Base-by-base conservation (phyloP, 2,113 vertebrate genomes). In the Acanthisitta chloris region DNA sequence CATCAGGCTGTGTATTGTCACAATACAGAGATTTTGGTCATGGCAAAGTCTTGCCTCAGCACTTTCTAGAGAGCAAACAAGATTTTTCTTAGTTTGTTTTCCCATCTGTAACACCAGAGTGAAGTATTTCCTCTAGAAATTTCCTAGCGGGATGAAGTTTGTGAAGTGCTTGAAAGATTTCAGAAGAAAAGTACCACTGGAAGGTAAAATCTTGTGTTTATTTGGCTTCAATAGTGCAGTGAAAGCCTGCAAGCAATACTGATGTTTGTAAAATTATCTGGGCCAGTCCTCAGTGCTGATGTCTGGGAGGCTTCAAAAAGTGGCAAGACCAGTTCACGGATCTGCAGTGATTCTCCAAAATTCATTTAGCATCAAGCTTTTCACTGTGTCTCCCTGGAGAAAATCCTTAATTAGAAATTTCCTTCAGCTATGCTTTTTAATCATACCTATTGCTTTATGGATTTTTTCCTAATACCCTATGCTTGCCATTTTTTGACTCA, bases 381-480 rank as follows among this genome's bases (percentile, higher is more conserved):
- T 70, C 45, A 69, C 49, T 38, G 19, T 13, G 2, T 36, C 58
- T 93, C 88, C 58, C 74, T 42, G 34, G 79, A 82, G 82, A 94
- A 95, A 90, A 82, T 25, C 31, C 33, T 90, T 90, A 93, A 96
- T 89, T 86, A 91, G 81, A 87, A 91, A 87, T 81, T 86, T 90
- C 61, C 67, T 76, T 86, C 87, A 78, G 81, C 77, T 74, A 64
- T 29, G 43, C 73, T 84, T 94, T 95, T 95, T 87, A 86, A 91
- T 96, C 81, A 81, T 71, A 78, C 14, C 48, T 88, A 62, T 82
- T 94, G 55, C 66, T 78, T 62, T 51, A 43, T 71, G 71, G 59
- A 73, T 38, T 72, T 79, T 59, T 36, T 3, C 7, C 25, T 58
- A 5, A 28, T 46, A 8, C 46, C 14, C 43, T 34, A 9, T 81